A percentile compares a stretch with the other conserved stretches of the same genome.
Evolutionary conservation across 2,113 vertebrate genomes (phyloP).

Genomic region (Pycnonotus jocosus): DNA sequence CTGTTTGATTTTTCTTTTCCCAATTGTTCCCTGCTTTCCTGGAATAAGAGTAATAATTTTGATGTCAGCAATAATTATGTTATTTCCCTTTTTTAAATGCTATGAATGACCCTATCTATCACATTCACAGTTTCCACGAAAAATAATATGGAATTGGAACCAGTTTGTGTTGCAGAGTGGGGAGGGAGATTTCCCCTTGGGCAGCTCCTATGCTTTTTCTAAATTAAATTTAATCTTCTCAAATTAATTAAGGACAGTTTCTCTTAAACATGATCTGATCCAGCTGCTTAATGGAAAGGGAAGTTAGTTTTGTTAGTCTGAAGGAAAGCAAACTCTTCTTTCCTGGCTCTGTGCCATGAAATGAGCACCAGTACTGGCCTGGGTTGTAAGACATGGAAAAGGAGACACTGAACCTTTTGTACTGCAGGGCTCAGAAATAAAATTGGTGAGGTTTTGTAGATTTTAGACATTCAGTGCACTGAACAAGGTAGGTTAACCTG

Average conservation of each 20-base stretch:
- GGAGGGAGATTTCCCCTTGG: constrained; percentile 7
- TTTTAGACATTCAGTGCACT: background rate
- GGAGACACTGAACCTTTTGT: background rate
- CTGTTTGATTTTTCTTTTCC: background rate
- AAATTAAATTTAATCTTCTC: constrained; percentile 42
- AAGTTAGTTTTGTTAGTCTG: background rate
- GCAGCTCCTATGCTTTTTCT: constrained; percentile 29
- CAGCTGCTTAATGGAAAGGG: constrained; percentile 18
- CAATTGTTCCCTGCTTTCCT: background rate
- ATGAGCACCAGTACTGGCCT: background rate
- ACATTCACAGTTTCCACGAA: background rate
- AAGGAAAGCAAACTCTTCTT: background rate
- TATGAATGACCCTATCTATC: background rate
- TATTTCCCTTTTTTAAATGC: background rate
- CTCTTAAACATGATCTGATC: constrained; percentile 28
- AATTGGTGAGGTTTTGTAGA: background rate
- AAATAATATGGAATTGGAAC: background rate
- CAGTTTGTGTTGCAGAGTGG: background rate
- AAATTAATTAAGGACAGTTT: constrained; percentile 46
- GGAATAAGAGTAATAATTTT: background rate
- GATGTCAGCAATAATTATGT: background rate
- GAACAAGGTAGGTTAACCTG: background rate
- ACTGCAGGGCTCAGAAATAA: background rate
- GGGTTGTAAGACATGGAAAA: background rate
- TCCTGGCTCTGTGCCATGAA: background rate